Conservation (phyloP, 2,113 vertebrate species). For the Etia nguti region DNA sequence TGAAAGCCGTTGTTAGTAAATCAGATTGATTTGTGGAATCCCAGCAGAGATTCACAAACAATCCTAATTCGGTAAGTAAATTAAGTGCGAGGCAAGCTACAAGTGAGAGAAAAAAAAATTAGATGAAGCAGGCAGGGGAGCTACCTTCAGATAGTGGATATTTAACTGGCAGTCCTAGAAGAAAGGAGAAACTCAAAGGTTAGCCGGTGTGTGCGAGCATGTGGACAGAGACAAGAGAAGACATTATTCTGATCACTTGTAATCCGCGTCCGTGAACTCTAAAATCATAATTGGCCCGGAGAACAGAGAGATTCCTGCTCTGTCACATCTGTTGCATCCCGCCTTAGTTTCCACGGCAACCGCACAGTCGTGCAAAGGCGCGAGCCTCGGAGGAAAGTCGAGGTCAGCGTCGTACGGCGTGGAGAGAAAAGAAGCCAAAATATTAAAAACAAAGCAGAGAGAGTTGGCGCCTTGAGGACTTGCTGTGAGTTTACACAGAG, state of each 20-base stretch:
- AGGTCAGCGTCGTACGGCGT: slow-evolving; percentile 22
- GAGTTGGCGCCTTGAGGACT: neutral
- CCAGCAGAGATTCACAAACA: slow-evolving; percentile 61
- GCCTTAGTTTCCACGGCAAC: slow-evolving; percentile 65
- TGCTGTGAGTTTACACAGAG: neutral
- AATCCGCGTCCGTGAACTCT: neutral
- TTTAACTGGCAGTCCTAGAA: slow-evolving; percentile 83
- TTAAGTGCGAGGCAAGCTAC: slow-evolving; percentile 26
- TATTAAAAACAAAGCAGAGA: neutral
- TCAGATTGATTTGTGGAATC: slow-evolving; percentile 67
- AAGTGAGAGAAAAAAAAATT: slow-evolving; percentile 5
- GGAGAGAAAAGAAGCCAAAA: neutral
- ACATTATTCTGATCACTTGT: neutral
- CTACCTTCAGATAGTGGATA: slow-evolving; percentile 84
- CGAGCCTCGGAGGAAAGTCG: slow-evolving; percentile 25
- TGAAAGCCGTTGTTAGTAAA: slow-evolving; percentile 71
- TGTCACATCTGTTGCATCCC: slow-evolving; percentile 20
- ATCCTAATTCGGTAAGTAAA: slow-evolving; percentile 27
- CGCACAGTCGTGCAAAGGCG: neutral
- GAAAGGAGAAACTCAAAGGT: slow-evolving; percentile 64
- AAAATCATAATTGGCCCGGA: neutral
- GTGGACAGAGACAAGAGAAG: neutral
- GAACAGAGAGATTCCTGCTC: neutral
- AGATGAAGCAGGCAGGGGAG: slow-evolving; percentile 37
- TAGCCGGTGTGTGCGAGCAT: neutral